These are phyloP conservation scores for Aegithalos caudatus DNA, from an alignment of 2,113 vertebrate genomes.

Conservation along the genomic window DNA sequence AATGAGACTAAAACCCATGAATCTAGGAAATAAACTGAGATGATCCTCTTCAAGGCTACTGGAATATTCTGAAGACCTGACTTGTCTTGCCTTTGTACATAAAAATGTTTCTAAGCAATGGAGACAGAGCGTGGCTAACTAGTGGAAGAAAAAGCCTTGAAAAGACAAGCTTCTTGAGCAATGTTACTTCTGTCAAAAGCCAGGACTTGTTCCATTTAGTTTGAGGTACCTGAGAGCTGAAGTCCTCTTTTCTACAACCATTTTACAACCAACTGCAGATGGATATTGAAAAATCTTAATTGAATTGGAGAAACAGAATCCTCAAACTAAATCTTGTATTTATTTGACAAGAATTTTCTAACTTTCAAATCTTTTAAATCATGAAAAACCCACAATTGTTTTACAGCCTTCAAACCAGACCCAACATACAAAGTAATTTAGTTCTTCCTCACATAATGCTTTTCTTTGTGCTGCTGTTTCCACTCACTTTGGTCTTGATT, in stretches of 20 bases:
- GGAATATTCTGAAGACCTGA: not conserved
- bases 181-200: not conserved
- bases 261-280: not conserved
- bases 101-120: not conserved
- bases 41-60: not conserved
- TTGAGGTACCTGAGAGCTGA: not conserved
- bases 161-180: not conserved
- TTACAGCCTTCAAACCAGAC: not conserved
- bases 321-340: not conserved
- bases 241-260: not conserved
- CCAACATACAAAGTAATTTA: not conserved
- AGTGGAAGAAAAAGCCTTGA: not conserved
- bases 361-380: not conserved
- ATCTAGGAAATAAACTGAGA: not conserved
- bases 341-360: not conserved
- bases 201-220: not conserved
- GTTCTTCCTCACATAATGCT: not conserved
- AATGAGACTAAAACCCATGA: not conserved
- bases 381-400: not conserved
- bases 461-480: not conserved
- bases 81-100: not conserved
- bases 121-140: not conserved
- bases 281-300: not conserved
- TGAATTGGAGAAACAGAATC: not conserved
- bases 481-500: not conserved